Conservation (phyloP, 2,888 invertebrate genomes). For the Mantis religiosa region DNA sequence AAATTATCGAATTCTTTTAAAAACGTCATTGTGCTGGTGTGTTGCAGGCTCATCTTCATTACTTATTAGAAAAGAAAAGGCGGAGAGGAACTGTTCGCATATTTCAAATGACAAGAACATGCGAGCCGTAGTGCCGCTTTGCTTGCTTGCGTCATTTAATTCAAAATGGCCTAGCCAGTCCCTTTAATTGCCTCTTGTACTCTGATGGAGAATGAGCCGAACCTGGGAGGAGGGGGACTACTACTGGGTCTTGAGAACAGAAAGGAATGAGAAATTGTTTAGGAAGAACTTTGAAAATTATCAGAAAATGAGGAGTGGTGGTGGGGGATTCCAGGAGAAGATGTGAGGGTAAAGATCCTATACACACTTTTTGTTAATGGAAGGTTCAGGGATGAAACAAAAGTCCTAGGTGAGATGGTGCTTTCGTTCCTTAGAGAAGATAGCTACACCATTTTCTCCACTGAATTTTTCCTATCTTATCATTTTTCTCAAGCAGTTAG, state of each 20-base stretch:
- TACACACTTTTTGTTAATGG: slow-evolving; percentile 6
- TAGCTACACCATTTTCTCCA: too few species aligned
- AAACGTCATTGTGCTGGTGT: neutral
- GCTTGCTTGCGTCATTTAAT: slow-evolving; percentile 24
- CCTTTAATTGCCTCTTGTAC: slow-evolving; percentile 28
- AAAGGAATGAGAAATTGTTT: slow-evolving; percentile 25
- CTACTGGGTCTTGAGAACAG: neutral
- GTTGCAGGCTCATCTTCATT: neutral
- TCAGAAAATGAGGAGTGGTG: slow-evolving; percentile 18
- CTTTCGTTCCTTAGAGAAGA: too few species aligned
- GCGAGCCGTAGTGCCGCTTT: neutral
- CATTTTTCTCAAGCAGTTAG: too few species aligned
- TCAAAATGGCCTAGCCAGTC: slow-evolving; percentile 26
- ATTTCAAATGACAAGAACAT: slow-evolving; percentile 24
- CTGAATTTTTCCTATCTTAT: too few species aligned
- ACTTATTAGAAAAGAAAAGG: neutral
- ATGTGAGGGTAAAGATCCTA: neutral
- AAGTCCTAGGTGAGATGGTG: neutral
- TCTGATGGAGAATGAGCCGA: slow-evolving; percentile 17
- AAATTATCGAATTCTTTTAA: neutral
- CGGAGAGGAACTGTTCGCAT: slow-evolving; percentile 12
- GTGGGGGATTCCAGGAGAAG: neutral
- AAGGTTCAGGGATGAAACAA: slow-evolving; percentile 1
- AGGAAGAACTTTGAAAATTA: slow-evolving; percentile 24
- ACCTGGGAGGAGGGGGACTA: neutral